These are phyloP conservation scores for Aspiorhynchus laticeps DNA, from an alignment of 2,113 vertebrate genomes.

Conservation along the genomic window DNA sequence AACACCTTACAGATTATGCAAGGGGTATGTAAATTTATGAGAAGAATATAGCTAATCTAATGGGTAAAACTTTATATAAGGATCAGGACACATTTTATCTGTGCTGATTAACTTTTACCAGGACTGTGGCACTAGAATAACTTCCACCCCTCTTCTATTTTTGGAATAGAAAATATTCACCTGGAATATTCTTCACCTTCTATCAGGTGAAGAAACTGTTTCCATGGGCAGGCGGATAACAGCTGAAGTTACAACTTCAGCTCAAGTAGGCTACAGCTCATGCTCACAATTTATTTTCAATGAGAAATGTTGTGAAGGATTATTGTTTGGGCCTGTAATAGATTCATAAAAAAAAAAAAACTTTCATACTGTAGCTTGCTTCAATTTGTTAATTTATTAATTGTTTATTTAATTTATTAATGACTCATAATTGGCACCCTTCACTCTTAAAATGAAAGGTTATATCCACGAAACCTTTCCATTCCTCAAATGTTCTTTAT, in stretches of 20 bases:
- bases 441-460: no score
- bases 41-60: neutral
- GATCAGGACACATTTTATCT: neutral
- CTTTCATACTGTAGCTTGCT: neutral
- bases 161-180: no score
- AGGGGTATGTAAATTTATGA: neutral
- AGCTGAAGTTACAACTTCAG: no score
- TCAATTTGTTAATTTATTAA: no score
- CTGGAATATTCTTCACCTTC: no score
- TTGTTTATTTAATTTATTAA: neutral
- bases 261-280: no score
- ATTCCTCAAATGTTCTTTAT: no score
- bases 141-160: neutral
- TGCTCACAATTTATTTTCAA: neutral
- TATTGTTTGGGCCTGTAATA: neutral
- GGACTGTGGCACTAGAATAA: neutral
- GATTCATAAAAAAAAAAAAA: neutral
- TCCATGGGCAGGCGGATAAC: neutral
- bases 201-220: neutral
- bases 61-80: neutral
- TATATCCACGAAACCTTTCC: no score
- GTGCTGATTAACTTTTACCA: neutral
- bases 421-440: neutral
- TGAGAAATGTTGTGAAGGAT: neutral
- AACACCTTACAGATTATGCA: neutral